Evolutionary conservation across 2,888 invertebrate genomes (phyloP).

Genomic region (Xylocampa areola): DNA sequence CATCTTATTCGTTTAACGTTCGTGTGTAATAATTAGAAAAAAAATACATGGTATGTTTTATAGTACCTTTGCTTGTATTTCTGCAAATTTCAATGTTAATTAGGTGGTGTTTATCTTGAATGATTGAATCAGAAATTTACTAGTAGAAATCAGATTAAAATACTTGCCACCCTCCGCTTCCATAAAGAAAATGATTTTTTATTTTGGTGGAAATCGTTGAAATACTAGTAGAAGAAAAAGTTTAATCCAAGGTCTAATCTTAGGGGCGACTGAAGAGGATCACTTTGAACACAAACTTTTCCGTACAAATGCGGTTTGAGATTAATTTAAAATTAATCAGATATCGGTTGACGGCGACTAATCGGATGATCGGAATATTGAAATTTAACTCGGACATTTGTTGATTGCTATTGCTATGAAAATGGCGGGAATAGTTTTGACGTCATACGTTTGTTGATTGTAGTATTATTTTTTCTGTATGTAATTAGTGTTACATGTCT

Average conservation of each 20-base stretch:
- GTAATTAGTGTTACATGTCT: slow-evolving; percentile 9
- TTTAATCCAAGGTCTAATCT: slow-evolving; percentile 4
- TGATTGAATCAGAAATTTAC: too few species aligned
- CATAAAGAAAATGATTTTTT: too few species aligned
- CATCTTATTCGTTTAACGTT: too few species aligned
- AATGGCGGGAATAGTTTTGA: slow-evolving; percentile 19
- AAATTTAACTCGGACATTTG: slow-evolving; percentile 35
- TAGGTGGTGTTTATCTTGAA: too few species aligned
- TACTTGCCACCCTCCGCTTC: too few species aligned
- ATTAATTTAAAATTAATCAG: slow-evolving; percentile 36
- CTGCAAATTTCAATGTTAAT: too few species aligned
- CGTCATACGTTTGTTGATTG: slow-evolving; percentile 1
- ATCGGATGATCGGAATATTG: slow-evolving; percentile 35
- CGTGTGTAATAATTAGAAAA: too few species aligned
- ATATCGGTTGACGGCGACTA: slow-evolving; percentile 10
- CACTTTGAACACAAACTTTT: slow-evolving; percentile 21
- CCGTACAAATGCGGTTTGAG: slow-evolving; percentile 6
- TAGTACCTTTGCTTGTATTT: too few species aligned
- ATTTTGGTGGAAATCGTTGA: too few species aligned
- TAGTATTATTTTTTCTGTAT: slow-evolving; percentile 22
- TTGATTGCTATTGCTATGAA: slow-evolving; percentile 34
- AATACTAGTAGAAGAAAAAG: slow-evolving; percentile 6
- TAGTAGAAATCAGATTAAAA: too few species aligned
- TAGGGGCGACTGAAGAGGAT: slow-evolving; percentile 5
- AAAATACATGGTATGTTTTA: too few species aligned